Conservation (phyloP, 2,113 vertebrate species). For the Rhinolophus ferrumequinum region DNA sequence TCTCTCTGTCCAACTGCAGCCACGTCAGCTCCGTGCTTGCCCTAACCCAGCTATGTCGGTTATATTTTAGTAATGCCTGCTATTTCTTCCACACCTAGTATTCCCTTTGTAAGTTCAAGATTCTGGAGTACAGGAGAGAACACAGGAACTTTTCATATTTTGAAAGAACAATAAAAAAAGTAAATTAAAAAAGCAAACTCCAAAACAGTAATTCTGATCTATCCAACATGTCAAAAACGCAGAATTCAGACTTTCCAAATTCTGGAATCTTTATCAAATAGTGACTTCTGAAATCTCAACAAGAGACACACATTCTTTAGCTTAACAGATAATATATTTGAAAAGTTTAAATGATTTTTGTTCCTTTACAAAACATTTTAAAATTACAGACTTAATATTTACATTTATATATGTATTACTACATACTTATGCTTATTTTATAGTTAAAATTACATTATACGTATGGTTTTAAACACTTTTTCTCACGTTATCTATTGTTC, state of each 20-base stretch:
- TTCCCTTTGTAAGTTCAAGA: neutral
- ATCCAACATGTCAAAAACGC: neutral
- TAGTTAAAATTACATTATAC: neutral
- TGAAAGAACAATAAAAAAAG: neutral
- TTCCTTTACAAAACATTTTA: neutral
- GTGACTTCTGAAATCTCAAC: neutral
- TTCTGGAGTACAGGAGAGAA: neutral
- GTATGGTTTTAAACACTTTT: neutral
- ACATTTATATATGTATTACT: neutral
- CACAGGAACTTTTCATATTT: neutral
- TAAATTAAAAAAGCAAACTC: neutral
- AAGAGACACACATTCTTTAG: neutral
- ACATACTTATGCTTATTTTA: neutral
- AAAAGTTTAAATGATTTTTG: neutral
- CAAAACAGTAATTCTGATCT: neutral
- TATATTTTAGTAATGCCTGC: neutral
- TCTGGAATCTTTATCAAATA: neutral
- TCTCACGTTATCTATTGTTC: neutral
- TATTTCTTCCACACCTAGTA: neutral
- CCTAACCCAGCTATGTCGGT: too few species aligned
- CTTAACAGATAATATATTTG: neutral
- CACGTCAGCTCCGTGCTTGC: neutral
- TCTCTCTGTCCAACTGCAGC: neutral
- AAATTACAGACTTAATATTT: neutral
- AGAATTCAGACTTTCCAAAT: neutral